Conservation (phyloP, 2,888 invertebrate species). For the Agonopterix subpropinquella region DNA sequence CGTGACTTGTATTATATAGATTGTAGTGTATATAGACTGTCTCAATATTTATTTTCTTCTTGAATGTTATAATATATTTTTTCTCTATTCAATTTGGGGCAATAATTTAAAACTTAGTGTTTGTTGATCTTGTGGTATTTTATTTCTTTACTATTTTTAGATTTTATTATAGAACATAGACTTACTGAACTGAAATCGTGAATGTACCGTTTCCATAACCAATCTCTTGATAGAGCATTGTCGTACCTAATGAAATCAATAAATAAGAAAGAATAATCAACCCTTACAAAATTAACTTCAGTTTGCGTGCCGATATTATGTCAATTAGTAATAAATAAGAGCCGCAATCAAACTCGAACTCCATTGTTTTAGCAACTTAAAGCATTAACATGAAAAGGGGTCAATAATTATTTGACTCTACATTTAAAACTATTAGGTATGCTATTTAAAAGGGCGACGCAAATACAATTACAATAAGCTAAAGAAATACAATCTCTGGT, state of each 20-base stretch:
- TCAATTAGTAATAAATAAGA: too few relatives aligned
- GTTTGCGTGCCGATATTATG: too few relatives aligned
- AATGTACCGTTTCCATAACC: not conserved
- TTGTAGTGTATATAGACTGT: conserved; percentile 57
- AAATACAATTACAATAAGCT: conserved; percentile 19
- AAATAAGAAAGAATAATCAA: too few relatives aligned
- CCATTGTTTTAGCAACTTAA: too few relatives aligned
- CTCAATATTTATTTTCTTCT: conserved; percentile 30
- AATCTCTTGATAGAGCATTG: not conserved
- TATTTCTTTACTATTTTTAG: conserved; percentile 42
- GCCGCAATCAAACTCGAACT: too few relatives aligned
- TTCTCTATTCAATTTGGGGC: conserved; percentile 43
- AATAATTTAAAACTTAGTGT: conserved; percentile 51
- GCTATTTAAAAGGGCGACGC: conserved; percentile 15
- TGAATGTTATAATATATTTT: conserved; percentile 27
- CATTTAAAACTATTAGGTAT: not conserved
- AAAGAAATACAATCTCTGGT: conserved; percentile 46
- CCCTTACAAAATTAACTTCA: too few relatives aligned
- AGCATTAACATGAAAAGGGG: too few relatives aligned
- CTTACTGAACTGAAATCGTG: not conserved
- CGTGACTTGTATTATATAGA: conserved; percentile 64
- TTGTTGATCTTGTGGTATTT: conserved; percentile 56
- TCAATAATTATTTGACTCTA: not conserved
- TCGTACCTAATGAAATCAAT: too few relatives aligned
- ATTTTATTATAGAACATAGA: conserved; percentile 38